Percentiles rank a stretch among this genome's conserved stretches.
These are phyloP conservation scores for Euphonia xanthogaster DNA, from an alignment of 2,797 vertebrate genomes.

Conservation along the genomic window DNA sequence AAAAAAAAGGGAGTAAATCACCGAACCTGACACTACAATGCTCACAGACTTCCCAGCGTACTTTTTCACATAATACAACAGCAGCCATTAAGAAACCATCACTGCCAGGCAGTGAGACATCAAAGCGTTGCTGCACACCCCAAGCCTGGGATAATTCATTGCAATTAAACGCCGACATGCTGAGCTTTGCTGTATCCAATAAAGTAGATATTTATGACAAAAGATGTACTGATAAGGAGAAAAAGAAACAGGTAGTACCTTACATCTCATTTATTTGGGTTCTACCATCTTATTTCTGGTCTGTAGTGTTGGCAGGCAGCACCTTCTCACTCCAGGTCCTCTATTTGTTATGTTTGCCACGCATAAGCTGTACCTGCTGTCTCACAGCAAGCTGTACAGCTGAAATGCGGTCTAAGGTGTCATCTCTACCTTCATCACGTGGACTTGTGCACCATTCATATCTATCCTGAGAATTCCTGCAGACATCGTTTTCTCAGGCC, in stretches of 20 bases:
- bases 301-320: not conserved
- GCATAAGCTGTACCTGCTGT: not conserved
- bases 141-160: not conserved
- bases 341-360: not conserved
- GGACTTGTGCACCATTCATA: not conserved
- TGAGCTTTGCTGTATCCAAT: not conserved
- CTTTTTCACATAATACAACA: not conserved
- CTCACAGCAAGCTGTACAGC: not conserved
- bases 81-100: not conserved
- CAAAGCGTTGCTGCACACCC: not conserved
- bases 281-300: not conserved
- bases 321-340: not conserved
- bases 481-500: not conserved
- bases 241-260: not conserved
- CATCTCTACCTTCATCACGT: accelerated
- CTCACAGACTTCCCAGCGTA: not conserved
- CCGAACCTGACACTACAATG: not conserved
- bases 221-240: not conserved
- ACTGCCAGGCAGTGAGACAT: not conserved
- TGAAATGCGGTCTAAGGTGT: not conserved
- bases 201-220: not conserved
- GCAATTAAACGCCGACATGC: not conserved
- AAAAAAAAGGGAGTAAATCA: not conserved
- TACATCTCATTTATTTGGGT: not conserved
- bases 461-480: not conserved